phyloP scores from a whole-genome alignment of 1,140 invertebrate species.

The Amyelois transitella region DNA sequence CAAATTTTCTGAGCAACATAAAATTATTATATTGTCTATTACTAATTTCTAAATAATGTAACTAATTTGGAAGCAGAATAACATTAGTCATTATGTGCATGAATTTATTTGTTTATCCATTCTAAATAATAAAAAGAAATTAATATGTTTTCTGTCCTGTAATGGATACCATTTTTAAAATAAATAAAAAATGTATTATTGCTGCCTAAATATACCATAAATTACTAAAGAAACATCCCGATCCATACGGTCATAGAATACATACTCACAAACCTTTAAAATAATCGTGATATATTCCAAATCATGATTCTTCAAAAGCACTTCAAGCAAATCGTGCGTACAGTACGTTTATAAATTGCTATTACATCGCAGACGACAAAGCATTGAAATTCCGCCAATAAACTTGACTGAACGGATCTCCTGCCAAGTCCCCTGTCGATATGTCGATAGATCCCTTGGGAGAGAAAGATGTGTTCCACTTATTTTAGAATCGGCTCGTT shows the following conservation, averaged over 20 bases:
- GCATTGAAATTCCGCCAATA: slow-evolving; percentile 42
- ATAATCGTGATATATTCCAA: too few relatives aligned
- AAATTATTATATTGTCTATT: too few relatives aligned
- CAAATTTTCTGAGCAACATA: too few relatives aligned
- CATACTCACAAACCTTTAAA: slow-evolving; percentile 9
- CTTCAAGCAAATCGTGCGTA: slow-evolving; percentile 25
- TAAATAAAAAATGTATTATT: too few relatives aligned
- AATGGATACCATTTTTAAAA: too few relatives aligned
- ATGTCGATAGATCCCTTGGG: slow-evolving; percentile 31
- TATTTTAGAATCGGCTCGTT: slow-evolving; percentile 32
- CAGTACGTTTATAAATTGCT: slow-evolving; percentile 34
- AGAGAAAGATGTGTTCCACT: slow-evolving; percentile 40
- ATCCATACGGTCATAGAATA: not conserved
- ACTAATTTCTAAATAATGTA: too few relatives aligned
- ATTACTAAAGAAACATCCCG: not conserved
- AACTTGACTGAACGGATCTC: slow-evolving; percentile 34
- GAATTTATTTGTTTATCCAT: too few relatives aligned
- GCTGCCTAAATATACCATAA: too few relatives aligned
- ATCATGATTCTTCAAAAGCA: slow-evolving; percentile 15
- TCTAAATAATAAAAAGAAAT: too few relatives aligned
- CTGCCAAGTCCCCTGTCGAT: slow-evolving; percentile 31
- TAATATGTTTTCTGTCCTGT: too few relatives aligned
- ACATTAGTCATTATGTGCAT: too few relatives aligned
- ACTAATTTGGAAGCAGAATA: too few relatives aligned
- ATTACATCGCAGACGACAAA: slow-evolving; percentile 37